phyloP scores from a whole-genome alignment of 1,140 invertebrate species.

The Hestina assimilis region DNA sequence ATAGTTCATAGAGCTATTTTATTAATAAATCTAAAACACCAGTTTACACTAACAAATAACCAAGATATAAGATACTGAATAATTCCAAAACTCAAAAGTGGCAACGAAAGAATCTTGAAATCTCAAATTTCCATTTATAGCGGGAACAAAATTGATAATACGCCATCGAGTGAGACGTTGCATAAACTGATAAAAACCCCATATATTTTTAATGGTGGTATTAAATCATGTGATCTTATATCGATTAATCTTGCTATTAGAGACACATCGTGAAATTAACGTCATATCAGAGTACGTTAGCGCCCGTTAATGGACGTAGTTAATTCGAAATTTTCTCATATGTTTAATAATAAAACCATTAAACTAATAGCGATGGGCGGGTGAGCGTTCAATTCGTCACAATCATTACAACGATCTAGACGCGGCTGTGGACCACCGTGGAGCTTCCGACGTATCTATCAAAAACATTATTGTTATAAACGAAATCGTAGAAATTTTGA shows the following conservation, averaged over 20 bases:
- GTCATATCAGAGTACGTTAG: constrained; percentile 32
- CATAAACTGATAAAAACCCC: constrained; percentile 17
- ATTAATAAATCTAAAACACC: too few species aligned
- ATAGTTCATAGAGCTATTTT: too few species aligned
- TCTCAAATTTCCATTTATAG: background rate
- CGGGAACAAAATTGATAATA: background rate
- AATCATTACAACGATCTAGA: constrained; percentile 51
- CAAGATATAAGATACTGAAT: background rate
- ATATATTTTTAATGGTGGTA: constrained; percentile 3
- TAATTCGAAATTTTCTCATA: constrained; percentile 56
- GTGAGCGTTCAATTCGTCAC: constrained; percentile 60
- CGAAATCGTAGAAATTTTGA: constrained; percentile 15
- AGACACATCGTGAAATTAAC: constrained; percentile 28
- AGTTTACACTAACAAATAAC: too few species aligned
- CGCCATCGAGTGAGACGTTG: constrained; percentile 23
- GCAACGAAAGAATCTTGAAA: constrained; percentile 4
- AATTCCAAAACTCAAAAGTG: constrained; percentile 6
- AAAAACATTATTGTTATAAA: constrained; percentile 17
- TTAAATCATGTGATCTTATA: constrained; percentile 24
- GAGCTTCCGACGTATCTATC: constrained; percentile 19
- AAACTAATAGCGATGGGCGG: constrained; percentile 56
- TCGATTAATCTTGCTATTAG: constrained; percentile 35
- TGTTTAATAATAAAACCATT: constrained; percentile 69
- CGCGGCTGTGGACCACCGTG: constrained; percentile 43
- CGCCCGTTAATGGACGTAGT: constrained; percentile 41